These are phyloP conservation scores for Drosophila fulvimacula DNA, from an alignment of 2,888 invertebrate genomes.

Conservation along the genomic window DNA sequence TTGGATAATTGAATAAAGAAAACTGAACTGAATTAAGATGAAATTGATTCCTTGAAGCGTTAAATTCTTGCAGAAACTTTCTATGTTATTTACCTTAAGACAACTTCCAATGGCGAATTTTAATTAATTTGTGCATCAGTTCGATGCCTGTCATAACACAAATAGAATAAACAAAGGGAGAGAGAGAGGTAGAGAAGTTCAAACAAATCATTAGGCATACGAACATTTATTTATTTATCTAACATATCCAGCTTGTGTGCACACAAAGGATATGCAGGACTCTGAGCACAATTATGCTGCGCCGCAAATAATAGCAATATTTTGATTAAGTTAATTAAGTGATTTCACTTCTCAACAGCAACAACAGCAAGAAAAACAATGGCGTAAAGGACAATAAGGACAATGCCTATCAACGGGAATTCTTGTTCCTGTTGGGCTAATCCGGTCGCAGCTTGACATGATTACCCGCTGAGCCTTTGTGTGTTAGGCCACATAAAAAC, in stretches of 20 bases:
- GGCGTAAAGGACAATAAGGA: constrained; percentile 34
- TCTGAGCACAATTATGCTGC: constrained; percentile 30
- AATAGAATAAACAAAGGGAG: constrained; percentile 42
- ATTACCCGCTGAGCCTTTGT: constrained; percentile 71
- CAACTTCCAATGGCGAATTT: constrained; percentile 45
- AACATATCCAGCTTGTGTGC: constrained; percentile 39
- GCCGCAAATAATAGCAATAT: constrained; percentile 71
- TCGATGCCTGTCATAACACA: constrained; percentile 71
- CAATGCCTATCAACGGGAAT: constrained; percentile 59
- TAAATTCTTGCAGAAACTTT: not conserved
- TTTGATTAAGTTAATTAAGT: constrained; percentile 81
- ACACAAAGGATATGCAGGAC: constrained; percentile 48
- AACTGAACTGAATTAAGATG: constrained; percentile 8
- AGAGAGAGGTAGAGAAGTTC: constrained; percentile 1
- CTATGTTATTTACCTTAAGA: constrained; percentile 36
- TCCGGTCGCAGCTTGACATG: constrained; percentile 55
- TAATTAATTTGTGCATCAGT: constrained; percentile 72
- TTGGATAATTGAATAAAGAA: not conserved
- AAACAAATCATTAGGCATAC: constrained; percentile 56
- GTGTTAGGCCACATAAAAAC: constrained; percentile 60
- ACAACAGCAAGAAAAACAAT: constrained; percentile 19
- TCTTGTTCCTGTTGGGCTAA: constrained; percentile 59
- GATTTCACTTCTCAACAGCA: constrained; percentile 53
- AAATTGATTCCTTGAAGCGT: not conserved
- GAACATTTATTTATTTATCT: constrained; percentile 54